Base-by-base conservation (phyloP, 2,797 vertebrate species). In the Sebastes hopkinsi region DNA sequence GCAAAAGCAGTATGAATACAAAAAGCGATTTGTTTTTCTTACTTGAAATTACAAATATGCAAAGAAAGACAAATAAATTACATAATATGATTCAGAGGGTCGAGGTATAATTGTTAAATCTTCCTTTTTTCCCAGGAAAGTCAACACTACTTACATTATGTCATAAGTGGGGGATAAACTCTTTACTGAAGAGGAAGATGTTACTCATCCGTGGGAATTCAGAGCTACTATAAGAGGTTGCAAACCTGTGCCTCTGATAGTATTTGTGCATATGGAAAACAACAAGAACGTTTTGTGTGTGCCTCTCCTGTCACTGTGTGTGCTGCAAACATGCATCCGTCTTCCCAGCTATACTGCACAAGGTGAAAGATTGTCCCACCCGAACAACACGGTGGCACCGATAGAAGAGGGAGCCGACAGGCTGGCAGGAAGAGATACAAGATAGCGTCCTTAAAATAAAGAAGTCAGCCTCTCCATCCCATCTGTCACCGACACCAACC, bases 401-500 rank as follows among this genome's bases (percentile, higher is more conserved):
- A 82, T 27, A 84, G 85, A 77, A 83, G 79, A 77, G 25, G 50
- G 62, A 85, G 72, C 52, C 32, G 77, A 81, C 84, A 86, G 86
- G 73, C 83, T 92, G 93, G 82, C 93, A 92, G 88, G 91, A 90
- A 87, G 84, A 90, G 84, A 86, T 76, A 85, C 71, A 87, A 82
- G 87, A 90, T 88, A 85, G 77, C 85, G 70, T 90, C 82, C 84
- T 86, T 87, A 83, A 80, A 93, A 92, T 94, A 88, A 91, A 92
- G 82, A 90, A 92, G 82, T 94, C 89, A 90, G 85, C 77, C 84
- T 81, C 88, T 92, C 80, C 81, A 72, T 90, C 88, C 91, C 88
- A 90, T 94, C 94, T 92, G 91, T 94, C 93, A 92, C 72, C 50
- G 68, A 82, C 90, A 77, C 76, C 74, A 87, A 86, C 80, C 81